phyloP scores from a whole-genome alignment of 2,888 invertebrate genomes.

The Blera fallax region DNA sequence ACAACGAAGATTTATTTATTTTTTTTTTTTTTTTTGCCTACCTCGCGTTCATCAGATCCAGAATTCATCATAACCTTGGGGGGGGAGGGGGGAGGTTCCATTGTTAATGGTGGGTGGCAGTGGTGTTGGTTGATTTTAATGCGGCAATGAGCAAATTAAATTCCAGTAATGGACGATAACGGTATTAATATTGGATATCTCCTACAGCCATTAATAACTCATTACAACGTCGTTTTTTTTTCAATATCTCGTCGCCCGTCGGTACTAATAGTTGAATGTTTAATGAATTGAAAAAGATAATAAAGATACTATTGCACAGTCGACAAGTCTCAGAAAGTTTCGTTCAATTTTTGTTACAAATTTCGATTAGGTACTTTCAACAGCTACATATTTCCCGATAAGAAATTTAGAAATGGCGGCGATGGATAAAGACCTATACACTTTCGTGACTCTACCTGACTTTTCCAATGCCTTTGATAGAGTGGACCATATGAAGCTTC shows the following conservation, averaged over 20 bases:
- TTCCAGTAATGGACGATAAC: constrained; percentile 22
- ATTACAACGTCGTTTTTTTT: not conserved
- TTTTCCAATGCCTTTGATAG: too few species aligned
- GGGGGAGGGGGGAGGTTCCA: not conserved
- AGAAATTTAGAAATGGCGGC: not conserved
- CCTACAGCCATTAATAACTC: constrained; percentile 11
- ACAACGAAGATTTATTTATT: not conserved
- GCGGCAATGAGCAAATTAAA: constrained; percentile 43
- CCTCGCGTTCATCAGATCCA: not conserved
- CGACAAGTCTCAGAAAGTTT: not conserved
- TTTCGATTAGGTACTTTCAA: too few species aligned
- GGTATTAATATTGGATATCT: constrained; percentile 18
- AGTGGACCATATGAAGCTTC: too few species aligned
- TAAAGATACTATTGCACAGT: not conserved
- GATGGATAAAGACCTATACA: too few species aligned
- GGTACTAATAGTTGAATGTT: not conserved
- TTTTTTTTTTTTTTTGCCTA: not conserved
- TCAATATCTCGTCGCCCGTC: not conserved
- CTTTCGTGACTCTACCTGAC: too few species aligned
- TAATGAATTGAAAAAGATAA: not conserved
- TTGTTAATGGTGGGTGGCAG: not conserved
- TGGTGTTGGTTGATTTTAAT: constrained; percentile 13
- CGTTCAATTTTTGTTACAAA: not conserved
- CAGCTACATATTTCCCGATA: too few species aligned
- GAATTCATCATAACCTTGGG: constrained; percentile 39